These are phyloP conservation scores for Lamprotornis superbus DNA, from an alignment of 2,113 vertebrate species.

Conservation along the genomic window DNA sequence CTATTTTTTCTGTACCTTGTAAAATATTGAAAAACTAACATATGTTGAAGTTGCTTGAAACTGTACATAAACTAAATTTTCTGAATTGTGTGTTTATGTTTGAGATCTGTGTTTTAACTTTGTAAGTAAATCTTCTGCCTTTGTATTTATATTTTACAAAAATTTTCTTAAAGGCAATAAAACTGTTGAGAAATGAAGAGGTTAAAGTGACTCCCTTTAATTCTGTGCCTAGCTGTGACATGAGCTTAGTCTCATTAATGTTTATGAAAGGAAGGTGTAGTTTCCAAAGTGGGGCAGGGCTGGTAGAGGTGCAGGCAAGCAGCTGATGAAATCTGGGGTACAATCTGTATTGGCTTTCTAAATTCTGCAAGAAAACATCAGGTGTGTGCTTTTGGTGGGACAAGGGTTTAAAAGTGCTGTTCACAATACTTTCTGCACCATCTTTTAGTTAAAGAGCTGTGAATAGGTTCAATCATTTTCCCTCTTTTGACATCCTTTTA, in stretches of 20 bases:
- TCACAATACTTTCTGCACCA: neutral
- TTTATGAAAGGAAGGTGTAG: neutral
- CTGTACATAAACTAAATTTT: slow-evolving; percentile 97
- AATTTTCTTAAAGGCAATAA: slow-evolving; percentile 97
- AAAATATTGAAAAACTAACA: slow-evolving; percentile 94
- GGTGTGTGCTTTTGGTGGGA: neutral
- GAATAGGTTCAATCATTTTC: neutral
- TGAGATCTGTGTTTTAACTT: slow-evolving; percentile 96
- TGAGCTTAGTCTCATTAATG: neutral
- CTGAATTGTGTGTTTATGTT: slow-evolving; percentile 94
- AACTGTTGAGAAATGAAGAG: slow-evolving; percentile 78
- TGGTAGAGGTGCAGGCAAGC: neutral
- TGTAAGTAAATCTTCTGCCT: slow-evolving; percentile 99
- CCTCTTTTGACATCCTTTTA: neutral
- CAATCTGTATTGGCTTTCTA: neutral
- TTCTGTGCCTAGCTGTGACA: neutral
- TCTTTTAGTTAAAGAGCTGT: neutral
- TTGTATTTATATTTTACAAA: slow-evolving; percentile 99
- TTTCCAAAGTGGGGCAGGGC: neutral
- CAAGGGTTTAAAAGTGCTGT: neutral
- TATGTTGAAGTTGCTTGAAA: slow-evolving; percentile 88
- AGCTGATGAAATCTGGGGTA: neutral
- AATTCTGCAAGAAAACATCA: neutral
- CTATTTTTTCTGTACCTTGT: slow-evolving; percentile 94
- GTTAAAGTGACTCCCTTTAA: slow-evolving; percentile 21